A percentile compares a stretch with the other conserved stretches of the same genome.
These are phyloP conservation scores for Dasysyrphus albostriatus DNA, from an alignment of 2,888 invertebrate species.

Conservation along the genomic window DNA sequence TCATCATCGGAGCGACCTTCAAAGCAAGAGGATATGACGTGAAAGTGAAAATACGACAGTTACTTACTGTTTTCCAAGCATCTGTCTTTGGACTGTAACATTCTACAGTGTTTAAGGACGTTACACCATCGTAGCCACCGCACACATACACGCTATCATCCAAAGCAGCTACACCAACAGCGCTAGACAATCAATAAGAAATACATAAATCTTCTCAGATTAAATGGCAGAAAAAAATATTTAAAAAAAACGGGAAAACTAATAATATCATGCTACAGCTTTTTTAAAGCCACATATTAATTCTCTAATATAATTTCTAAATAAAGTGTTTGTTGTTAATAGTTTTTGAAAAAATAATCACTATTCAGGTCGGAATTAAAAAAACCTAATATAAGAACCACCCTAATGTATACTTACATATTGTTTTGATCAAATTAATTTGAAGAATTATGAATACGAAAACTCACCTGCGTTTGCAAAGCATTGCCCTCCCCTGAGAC, in stretches of 20 bases:
- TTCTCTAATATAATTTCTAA: no score
- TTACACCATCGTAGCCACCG: constrained; percentile 93
- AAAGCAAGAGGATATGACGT: not conserved
- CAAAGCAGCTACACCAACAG: constrained; percentile 92
- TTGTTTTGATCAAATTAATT: no score
- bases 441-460: no score
- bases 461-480: constrained; percentile 89
- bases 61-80: constrained; percentile 89
- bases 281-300: no score
- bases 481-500: constrained; percentile 91
- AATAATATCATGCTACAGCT: no score
- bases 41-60: not conserved
- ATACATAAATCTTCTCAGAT: not conserved
- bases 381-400: no score
- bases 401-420: no score
- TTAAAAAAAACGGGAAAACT: no score
- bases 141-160: constrained; percentile 92
- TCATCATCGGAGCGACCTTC: constrained; percentile 84
- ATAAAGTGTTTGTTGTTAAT: no score
- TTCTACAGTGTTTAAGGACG: constrained; percentile 92
- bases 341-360: no score
- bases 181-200: constrained; percentile 84
- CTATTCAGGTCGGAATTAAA: no score
- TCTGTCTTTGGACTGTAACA: constrained; percentile 90
- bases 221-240: no score